These are phyloP conservation scores for Conistra vaccinii DNA, from an alignment of 2,888 invertebrate genomes.

Conservation along the genomic window DNA sequence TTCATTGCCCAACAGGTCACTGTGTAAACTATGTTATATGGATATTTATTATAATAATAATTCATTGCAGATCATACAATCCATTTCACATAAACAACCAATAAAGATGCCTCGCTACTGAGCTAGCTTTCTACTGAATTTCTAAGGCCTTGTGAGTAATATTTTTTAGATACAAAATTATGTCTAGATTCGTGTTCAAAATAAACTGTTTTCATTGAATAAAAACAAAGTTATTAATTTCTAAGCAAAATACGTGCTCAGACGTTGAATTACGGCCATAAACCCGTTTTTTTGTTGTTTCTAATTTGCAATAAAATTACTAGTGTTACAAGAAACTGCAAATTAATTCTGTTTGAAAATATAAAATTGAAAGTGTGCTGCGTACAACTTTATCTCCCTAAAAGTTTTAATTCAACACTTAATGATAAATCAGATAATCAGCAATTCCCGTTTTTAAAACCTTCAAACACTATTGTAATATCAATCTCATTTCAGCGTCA, in stretches of 20 bases:
- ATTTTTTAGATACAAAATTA: too few species aligned
- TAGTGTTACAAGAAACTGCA: too few species aligned
- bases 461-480: background rate
- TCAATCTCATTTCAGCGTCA: background rate
- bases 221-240: too few species aligned
- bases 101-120: background rate
- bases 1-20: conserved; percentile 77
- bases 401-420: too few species aligned
- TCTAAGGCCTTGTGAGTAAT: too few species aligned
- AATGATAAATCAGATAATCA: too few species aligned
- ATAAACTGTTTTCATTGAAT: too few species aligned
- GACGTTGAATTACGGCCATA: background rate
- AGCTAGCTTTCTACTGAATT: background rate
- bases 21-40: background rate
- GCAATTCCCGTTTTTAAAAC: background rate
- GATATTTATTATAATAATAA: background rate
- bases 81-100: background rate
- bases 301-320: background rate
- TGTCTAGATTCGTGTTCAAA: background rate
- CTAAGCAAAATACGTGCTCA: background rate
- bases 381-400: too few species aligned
- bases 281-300: background rate
- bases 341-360: background rate
- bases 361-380: too few species aligned
- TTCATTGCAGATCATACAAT: background rate